These are phyloP conservation scores for Lacanobia wlatinum DNA, from an alignment of 2,888 invertebrate genomes.

Conservation along the genomic window DNA sequence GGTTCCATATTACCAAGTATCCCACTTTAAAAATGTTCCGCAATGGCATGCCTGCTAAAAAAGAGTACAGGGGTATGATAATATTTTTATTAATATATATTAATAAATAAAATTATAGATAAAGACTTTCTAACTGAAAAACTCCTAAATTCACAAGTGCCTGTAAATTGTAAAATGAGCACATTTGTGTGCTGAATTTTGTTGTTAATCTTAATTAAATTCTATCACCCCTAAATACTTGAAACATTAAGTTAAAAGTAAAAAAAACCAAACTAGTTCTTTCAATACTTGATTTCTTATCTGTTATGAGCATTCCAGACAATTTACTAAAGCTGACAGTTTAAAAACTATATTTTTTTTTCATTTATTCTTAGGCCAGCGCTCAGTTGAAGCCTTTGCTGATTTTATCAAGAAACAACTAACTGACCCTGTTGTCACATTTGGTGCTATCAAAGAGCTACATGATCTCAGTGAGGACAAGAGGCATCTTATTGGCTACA, in stretches of 20 bases:
- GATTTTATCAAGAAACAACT: constrained; percentile 97
- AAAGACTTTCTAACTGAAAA: not conserved
- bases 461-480: constrained; percentile 94
- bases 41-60: constrained; percentile 97
- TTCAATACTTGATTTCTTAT: constrained; percentile 8
- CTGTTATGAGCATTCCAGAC: constrained; percentile 2
- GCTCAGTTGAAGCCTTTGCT: constrained; percentile 97
- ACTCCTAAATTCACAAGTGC: not conserved
- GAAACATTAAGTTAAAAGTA: not conserved
- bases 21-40: constrained; percentile 98
- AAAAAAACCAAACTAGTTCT: not conserved
- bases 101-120: too few relatives aligned
- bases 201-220: constrained; percentile 20
- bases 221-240: not conserved
- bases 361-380: constrained; percentile 87
- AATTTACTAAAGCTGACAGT: not conserved
- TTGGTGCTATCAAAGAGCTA: constrained; percentile 93
- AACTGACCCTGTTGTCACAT: constrained; percentile 96
- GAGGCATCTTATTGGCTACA: constrained; percentile 97
- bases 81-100: too few relatives aligned
- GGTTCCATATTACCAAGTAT: constrained; percentile 99
- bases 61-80: constrained; percentile 95
- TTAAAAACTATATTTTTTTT: not conserved
- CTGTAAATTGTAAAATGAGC: not conserved
- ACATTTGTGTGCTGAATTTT: not conserved